Evolutionary conservation across 2,888 invertebrate species (phyloP).

Genomic region (Arrhopalites spinosus): DNA sequence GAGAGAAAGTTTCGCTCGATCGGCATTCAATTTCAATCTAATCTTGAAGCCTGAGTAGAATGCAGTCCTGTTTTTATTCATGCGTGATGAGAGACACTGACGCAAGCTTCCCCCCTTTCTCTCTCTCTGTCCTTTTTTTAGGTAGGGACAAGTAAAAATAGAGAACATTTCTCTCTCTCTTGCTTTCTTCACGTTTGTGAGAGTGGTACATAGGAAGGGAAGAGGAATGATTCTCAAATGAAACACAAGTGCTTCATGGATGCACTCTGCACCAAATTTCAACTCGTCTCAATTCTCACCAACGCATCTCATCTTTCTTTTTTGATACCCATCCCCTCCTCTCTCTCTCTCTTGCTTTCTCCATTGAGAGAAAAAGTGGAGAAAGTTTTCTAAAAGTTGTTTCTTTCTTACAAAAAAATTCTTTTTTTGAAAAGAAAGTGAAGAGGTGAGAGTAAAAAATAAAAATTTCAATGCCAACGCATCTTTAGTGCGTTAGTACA

Average conservation of each 20-base stretch:
- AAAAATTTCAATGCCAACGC: too few species aligned
- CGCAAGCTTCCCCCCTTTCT: not conserved
- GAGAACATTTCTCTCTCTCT: too few species aligned
- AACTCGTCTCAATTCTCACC: conserved; percentile 8
- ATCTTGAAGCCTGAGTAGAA: conserved; percentile 36
- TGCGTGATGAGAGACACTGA: conserved; percentile 36
- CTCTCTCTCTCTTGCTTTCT: conserved; percentile 12
- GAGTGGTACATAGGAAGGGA: too few species aligned
- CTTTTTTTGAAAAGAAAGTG: too few species aligned
- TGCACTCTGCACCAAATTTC: conserved; percentile 30
- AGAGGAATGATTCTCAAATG: conserved; percentile 31
- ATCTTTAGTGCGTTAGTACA: too few species aligned
- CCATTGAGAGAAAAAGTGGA: not conserved
- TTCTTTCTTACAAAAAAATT: too few species aligned
- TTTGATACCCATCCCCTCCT: not conserved
- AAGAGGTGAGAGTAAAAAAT: too few species aligned
- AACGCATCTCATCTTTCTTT: not conserved
- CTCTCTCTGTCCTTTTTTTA: too few species aligned
- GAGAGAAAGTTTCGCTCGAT: conserved; percentile 34
- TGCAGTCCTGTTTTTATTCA: conserved; percentile 34
- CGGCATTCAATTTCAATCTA: conserved; percentile 39
- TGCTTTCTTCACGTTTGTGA: too few species aligned
- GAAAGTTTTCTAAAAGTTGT: too few species aligned
- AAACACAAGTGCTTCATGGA: conserved; percentile 27
- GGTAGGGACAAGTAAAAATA: too few species aligned